Conservation (phyloP, 2,797 vertebrate species). For the Typhlichthys eigenmanni region DNA sequence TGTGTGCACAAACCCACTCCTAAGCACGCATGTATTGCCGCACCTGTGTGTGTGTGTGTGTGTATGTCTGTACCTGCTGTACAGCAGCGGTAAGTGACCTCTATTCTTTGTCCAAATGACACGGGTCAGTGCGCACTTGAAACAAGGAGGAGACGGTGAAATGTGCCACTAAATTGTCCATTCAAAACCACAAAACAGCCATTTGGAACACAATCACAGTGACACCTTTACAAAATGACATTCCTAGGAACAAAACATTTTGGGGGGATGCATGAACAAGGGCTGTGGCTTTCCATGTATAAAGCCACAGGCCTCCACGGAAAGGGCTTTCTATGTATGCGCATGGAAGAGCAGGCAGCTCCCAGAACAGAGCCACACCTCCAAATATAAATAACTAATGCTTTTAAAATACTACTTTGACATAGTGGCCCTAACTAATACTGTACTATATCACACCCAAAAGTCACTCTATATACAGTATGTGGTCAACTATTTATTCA, state of each 20-base stretch:
- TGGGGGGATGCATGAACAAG: slow-evolving; percentile 32
- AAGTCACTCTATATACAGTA: neutral
- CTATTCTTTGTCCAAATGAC: slow-evolving; percentile 54
- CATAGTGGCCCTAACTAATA: too few species aligned
- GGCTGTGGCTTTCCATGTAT: slow-evolving; percentile 33
- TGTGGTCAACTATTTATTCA: neutral
- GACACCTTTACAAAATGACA: slow-evolving; percentile 45
- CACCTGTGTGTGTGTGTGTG: slow-evolving; percentile 19
- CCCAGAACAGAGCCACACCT: too few species aligned
- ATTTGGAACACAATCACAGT: slow-evolving; percentile 42
- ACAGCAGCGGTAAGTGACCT: slow-evolving; percentile 50
- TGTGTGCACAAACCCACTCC: slow-evolving; percentile 8
- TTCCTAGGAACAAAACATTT: slow-evolving; percentile 49
- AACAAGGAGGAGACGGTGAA: slow-evolving; percentile 54
- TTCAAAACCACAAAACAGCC: slow-evolving; percentile 61
- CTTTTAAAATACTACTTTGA: too few species aligned
- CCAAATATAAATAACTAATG: too few species aligned
- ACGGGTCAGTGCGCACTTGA: slow-evolving; percentile 63
- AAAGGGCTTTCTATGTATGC: too few species aligned
- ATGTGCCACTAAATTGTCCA: slow-evolving; percentile 65
- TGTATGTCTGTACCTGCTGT: slow-evolving; percentile 10
- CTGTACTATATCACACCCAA: neutral
- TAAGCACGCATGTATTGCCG: slow-evolving; percentile 13
- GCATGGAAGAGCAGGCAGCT: neutral
- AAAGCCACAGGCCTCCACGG: neutral